Evolutionary conservation across 2,888 invertebrate genomes (phyloP).

Genomic region (Agrochola lota): DNA sequence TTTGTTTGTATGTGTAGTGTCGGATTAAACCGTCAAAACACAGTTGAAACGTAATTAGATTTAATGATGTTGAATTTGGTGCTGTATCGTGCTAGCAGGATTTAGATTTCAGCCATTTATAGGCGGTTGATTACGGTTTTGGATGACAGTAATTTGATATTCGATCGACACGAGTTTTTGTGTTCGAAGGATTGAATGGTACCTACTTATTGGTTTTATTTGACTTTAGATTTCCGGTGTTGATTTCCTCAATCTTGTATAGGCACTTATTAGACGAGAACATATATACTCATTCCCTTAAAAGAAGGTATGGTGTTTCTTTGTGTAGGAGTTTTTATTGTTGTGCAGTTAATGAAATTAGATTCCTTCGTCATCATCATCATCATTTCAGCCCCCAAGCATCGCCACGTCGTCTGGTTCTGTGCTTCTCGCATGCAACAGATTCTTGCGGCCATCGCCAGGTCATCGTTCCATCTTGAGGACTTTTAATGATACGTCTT

Average conservation of each 20-base stretch:
- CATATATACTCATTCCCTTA: conserved; percentile 28
- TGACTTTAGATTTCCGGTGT: conserved; percentile 26
- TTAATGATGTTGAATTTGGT: conserved; percentile 63
- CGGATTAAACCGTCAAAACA: conserved; percentile 64
- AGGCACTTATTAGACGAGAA: not conserved
- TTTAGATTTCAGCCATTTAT: conserved; percentile 43
- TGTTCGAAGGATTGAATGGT: conserved; percentile 29
- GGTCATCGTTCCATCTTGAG: no score
- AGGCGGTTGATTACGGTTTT: conserved; percentile 41
- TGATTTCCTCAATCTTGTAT: conserved; percentile 7
- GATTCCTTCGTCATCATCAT: not conserved
- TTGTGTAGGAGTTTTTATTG: conserved; percentile 22
- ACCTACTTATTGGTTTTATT: conserved; percentile 14
- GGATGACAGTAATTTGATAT: conserved; percentile 41
- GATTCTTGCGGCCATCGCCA: no score
- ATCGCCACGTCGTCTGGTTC: no score
- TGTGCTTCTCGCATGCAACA: no score
- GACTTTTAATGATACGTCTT: no score
- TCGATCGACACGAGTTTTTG: conserved; percentile 16
- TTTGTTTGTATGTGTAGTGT: conserved; percentile 52
- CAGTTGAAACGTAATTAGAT: conserved; percentile 61
- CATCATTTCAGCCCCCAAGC: no score
- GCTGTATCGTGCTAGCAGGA: conserved; percentile 31
- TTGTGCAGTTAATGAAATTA: conserved; percentile 7
- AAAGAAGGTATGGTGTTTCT: conserved; percentile 20